Percentiles rank a stretch among this genome's conserved stretches.
These are phyloP conservation scores for Chunga burmeisteri DNA, from an alignment of 2,113 vertebrate species.

Conservation along the genomic window DNA sequence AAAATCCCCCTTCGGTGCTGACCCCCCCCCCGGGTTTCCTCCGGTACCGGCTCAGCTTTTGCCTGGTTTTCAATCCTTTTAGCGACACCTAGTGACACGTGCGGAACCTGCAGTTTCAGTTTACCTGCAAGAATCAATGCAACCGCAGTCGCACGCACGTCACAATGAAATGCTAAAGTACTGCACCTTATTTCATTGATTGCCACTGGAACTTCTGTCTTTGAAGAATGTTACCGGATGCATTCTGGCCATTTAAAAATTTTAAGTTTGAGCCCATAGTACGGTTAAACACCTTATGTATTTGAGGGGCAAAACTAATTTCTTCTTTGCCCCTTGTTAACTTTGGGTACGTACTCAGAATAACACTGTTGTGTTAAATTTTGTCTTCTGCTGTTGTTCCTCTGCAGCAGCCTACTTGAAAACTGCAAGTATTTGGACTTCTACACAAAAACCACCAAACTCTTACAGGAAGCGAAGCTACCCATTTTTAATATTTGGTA, in stretches of 20 bases:
- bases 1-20: not conserved
- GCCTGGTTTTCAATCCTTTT: slow-evolving; percentile 37
- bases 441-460: not conserved
- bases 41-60: not conserved
- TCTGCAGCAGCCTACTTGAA: not conserved
- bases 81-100: slow-evolving; percentile 71
- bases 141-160: fast-evolving
- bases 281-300: not conserved
- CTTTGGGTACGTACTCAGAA: not conserved
- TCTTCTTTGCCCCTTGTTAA: not conserved
- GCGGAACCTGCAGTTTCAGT: not conserved
- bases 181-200: not conserved
- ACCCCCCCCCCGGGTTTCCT: not conserved
- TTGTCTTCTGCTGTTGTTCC: not conserved
- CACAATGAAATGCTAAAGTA: not conserved
- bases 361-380: not conserved
- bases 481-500: not conserved
- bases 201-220: not conserved
- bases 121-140: not conserved
- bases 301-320: not conserved
- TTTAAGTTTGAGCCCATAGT: not conserved
- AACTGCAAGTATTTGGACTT: not conserved
- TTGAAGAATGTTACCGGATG: not conserved
- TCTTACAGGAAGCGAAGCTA: not conserved
- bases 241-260: not conserved